phyloP scores from a whole-genome alignment of 2,797 vertebrate species.

The Protosalanx chinensis region DNA sequence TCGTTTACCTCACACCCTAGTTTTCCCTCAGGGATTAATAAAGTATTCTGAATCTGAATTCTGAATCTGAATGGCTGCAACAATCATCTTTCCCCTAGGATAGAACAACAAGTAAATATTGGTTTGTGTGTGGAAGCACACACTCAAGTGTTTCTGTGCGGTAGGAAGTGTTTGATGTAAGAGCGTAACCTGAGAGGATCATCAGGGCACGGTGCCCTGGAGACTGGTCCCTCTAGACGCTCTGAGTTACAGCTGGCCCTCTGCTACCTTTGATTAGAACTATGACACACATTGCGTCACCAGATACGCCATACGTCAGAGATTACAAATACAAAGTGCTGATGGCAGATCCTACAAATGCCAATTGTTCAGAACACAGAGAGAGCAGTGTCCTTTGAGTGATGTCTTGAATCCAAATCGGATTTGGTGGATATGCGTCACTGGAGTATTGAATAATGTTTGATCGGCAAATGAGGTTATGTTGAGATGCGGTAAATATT shows the following conservation, averaged over 20 bases:
- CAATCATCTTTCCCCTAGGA: no score
- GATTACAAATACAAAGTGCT: background rate
- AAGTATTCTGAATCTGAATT: no score
- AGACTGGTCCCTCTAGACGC: no score
- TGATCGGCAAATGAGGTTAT: conserved; percentile 21
- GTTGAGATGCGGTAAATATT: conserved; percentile 25
- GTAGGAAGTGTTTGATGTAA: conserved; percentile 3
- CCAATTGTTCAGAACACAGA: conserved; percentile 10
- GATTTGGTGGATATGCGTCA: conserved; percentile 10
- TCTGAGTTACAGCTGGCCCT: background rate
- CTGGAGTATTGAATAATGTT: conserved; percentile 24
- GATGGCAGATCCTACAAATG: conserved; percentile 4
- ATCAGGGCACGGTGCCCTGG: background rate
- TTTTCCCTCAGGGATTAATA: no score
- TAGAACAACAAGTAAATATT: background rate
- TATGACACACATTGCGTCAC: background rate
- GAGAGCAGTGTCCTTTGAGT: background rate
- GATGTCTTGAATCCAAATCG: conserved; percentile 15
- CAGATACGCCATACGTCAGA: background rate
- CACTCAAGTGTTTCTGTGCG: background rate
- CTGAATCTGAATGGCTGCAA: no score
- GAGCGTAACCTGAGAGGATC: conserved; percentile 3
- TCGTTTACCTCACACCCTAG: no score
- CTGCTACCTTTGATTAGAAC: background rate
- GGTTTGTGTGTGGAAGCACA: background rate